phyloP scores from a whole-genome alignment of 2,113 vertebrate genomes.

The Mellivora capensis region DNA sequence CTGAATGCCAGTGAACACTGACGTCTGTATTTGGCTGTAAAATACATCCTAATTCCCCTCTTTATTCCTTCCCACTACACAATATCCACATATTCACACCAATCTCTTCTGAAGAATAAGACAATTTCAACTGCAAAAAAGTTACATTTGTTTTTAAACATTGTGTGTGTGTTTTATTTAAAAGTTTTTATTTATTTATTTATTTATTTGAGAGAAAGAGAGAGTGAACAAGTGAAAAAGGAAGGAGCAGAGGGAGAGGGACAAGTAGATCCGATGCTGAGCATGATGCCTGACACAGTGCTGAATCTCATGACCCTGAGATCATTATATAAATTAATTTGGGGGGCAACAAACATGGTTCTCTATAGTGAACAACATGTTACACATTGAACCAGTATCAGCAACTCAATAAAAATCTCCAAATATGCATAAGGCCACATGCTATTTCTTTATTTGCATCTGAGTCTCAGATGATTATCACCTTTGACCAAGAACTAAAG shows the following conservation, averaged over 20 bases:
- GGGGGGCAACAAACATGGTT: no score
- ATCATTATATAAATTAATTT: no score
- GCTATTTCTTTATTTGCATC: conserved; percentile 62
- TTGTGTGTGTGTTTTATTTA: background rate
- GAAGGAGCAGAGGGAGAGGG: no score
- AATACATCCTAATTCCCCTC: background rate
- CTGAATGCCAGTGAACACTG: background rate
- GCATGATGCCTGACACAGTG: no score
- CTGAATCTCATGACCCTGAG: no score
- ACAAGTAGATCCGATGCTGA: no score
- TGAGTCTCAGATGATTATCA: conserved; percentile 70
- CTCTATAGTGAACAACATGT: no score
- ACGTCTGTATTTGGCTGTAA: background rate
- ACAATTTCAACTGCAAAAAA: background rate
- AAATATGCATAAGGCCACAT: conserved; percentile 61
- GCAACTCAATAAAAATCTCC: background rate
- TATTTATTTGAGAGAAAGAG: no score
- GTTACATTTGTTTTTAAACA: background rate
- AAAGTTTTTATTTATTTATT: background rate
- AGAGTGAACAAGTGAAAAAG: no score
- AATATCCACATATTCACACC: background rate
- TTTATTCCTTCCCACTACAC: background rate
- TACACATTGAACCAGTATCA: no score
- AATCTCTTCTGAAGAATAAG: background rate
- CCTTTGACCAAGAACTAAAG: conserved; percentile 73